Conservation (phyloP, 2,113 vertebrate genomes). For the Zosterops japonicus region DNA sequence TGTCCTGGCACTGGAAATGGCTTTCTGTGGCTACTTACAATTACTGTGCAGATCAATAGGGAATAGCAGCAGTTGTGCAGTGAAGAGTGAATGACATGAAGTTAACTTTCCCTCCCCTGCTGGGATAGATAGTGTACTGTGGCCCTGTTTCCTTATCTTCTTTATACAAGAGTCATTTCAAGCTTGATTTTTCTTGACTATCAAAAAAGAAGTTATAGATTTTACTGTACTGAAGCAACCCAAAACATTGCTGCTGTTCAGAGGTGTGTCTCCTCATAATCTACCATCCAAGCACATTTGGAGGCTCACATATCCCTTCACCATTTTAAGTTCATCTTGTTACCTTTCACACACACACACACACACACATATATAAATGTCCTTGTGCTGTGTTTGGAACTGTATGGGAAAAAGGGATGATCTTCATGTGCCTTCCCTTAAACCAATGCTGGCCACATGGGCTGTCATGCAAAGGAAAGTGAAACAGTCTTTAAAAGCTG, state of each 20-base stretch:
- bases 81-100: not conserved
- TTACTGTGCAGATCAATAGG: not conserved
- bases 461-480: not conserved
- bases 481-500: not conserved
- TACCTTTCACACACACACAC: not conserved
- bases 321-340: not conserved
- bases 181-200: not conserved
- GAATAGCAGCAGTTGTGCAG: not conserved
- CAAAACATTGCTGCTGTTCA: accelerated
- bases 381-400: not conserved
- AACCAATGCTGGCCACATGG: not conserved
- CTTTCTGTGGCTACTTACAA: not conserved
- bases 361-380: accelerated
- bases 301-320: not conserved
- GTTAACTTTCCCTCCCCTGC: not conserved
- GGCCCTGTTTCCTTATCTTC: not conserved
- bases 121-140: not conserved
- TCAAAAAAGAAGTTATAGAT: not conserved
- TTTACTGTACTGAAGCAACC: not conserved
- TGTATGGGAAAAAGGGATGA: not conserved
- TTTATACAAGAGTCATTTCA: not conserved
- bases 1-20: not conserved
- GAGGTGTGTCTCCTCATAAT: not conserved
- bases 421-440: not conserved
- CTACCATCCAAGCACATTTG: not conserved